These are phyloP conservation scores for Brachionus calyciflorus DNA, from an alignment of 1,140 invertebrate species.

Conservation along the genomic window DNA sequence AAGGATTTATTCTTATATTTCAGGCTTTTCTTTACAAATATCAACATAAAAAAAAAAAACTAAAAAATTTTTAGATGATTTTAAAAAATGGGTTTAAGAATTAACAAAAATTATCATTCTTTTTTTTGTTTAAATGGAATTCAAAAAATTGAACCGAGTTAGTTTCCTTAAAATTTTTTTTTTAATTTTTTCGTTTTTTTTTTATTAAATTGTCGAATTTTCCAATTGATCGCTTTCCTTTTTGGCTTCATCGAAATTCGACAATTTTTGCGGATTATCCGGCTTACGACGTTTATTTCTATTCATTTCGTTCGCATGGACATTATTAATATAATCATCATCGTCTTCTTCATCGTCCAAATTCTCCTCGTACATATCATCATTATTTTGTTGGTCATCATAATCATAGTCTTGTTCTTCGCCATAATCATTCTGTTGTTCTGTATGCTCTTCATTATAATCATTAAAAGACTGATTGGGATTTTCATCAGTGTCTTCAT, in stretches of 20 bases:
- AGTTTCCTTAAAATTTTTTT: conserved; percentile 17
- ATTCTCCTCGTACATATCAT: neutral
- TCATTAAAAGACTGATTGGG: neutral
- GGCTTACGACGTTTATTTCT: conserved; percentile 24
- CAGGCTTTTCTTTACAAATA: no score
- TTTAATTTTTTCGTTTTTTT: neutral
- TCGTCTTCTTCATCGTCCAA: neutral
- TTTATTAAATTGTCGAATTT: neutral
- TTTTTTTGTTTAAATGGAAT: no score
- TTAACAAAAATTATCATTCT: no score
- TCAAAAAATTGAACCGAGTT: neutral
- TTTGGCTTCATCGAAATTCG: neutral
- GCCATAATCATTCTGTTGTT: neutral
- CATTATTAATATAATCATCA: neutral
- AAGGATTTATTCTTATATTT: no score
- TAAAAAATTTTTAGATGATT: no score
- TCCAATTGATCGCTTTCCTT: conserved; percentile 10
- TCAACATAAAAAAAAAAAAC: no score
- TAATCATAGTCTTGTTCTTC: neutral
- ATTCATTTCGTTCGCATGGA: neutral
- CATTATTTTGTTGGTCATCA: neutral
- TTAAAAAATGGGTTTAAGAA: no score
- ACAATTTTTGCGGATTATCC: conserved; percentile 25
- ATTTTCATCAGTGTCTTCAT: conserved; percentile 27
- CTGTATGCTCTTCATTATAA: conserved; percentile 6